These are phyloP conservation scores for Rhizomys pruinosus DNA, from an alignment of 2,113 vertebrate species.

Conservation along the genomic window DNA sequence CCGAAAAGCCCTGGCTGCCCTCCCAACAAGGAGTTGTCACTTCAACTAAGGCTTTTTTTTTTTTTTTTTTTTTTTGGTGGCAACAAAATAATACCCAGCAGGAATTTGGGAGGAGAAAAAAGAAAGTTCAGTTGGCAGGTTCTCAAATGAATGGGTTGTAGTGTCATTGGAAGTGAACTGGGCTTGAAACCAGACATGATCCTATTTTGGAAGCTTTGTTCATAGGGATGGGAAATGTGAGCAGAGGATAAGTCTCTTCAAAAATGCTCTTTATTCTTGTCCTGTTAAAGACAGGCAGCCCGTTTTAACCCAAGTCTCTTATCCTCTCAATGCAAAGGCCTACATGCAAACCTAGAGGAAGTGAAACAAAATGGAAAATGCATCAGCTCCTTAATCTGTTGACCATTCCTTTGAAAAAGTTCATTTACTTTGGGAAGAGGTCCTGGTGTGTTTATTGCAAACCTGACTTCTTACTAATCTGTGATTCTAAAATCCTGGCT, in stretches of 20 bases:
- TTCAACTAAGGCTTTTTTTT: constrained; percentile 66
- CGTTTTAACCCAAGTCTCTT: constrained; percentile 59
- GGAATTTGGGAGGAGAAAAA: constrained; percentile 80
- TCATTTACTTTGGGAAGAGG: constrained; percentile 15
- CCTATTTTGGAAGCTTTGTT: constrained; percentile 81
- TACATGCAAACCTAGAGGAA: constrained; percentile 6
- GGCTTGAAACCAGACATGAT: constrained; percentile 80
- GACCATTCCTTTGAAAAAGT: neutral
- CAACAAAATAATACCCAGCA: constrained; percentile 79
- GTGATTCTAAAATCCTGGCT: neutral
- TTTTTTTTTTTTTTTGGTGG: constrained; percentile 65
- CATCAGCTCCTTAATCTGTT: constrained; percentile 26
- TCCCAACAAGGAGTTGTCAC: constrained; percentile 77
- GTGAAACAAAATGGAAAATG: neutral
- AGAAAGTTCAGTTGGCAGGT: constrained; percentile 78
- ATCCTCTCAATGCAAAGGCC: neutral
- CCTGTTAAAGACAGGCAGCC: constrained; percentile 44
- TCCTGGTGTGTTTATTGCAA: neutral
- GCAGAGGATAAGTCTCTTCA: constrained; percentile 76
- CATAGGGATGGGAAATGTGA: constrained; percentile 79
- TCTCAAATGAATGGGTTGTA: constrained; percentile 80
- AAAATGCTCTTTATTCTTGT: constrained; percentile 63
- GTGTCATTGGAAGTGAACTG: constrained; percentile 78
- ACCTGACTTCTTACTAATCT: neutral
- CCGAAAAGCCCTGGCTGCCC: constrained; percentile 75